A percentile compares a stretch with the other conserved stretches of the same genome.
These are phyloP conservation scores for Aulostomus chinensis DNA, from an alignment of 2,797 vertebrate species.

Conservation along the genomic window DNA sequence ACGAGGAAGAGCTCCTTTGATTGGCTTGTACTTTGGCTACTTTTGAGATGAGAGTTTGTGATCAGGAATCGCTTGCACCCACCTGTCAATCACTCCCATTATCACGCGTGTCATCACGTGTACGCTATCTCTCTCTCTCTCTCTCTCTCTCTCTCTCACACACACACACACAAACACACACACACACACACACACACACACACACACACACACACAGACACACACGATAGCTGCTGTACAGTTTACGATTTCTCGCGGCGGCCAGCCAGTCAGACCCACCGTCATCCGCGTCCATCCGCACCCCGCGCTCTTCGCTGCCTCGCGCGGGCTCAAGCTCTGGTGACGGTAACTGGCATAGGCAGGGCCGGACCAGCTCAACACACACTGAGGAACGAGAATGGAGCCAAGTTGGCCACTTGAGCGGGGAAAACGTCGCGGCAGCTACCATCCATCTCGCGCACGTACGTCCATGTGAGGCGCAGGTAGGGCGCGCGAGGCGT, in stretches of 20 bases:
- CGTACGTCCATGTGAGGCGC: conserved; percentile 24
- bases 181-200: no score
- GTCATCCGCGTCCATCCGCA: conserved; percentile 60
- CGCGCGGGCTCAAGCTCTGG: no score
- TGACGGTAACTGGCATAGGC: conserved; percentile 80
- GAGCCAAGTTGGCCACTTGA: conserved; percentile 37
- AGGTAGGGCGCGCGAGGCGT: not conserved
- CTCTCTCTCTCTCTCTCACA: not conserved
- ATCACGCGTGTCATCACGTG: conserved; percentile 25
- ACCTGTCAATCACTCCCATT: conserved; percentile 50
- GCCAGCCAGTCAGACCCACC: conserved; percentile 55
- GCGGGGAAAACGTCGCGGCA: conserved; percentile 17
- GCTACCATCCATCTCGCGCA: conserved; percentile 13
- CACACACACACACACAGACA: no score
- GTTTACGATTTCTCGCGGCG: no score
- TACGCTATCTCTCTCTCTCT: not conserved
- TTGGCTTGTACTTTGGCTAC: no score
- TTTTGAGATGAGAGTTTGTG: conserved; percentile 1
- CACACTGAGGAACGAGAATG: no score
- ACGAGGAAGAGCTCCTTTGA: no score
- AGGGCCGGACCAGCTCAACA: conserved; percentile 80
- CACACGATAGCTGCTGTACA: no score
- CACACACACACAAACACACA: no score
- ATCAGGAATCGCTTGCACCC: conserved; percentile 3
- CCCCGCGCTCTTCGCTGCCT: conserved; percentile 69